A percentile compares a stretch with the other conserved stretches of the same genome.
Conservation (phyloP, 2,113 vertebrate genomes). For the Tringa solitaria region DNA sequence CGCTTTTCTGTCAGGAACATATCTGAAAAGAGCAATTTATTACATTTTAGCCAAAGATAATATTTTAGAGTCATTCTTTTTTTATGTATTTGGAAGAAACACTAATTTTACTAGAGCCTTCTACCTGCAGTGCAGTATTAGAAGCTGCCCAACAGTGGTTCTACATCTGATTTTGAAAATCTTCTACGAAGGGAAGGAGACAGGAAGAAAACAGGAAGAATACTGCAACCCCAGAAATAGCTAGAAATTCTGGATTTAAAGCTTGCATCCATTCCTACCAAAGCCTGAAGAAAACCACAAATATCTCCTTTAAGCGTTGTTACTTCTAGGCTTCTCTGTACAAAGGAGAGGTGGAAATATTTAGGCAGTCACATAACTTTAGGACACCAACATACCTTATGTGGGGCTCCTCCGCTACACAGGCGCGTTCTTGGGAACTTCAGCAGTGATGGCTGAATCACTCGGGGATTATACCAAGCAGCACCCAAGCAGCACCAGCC, state of each 20-base stretch:
- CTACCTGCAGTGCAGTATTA: neutral
- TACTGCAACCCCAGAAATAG: neutral
- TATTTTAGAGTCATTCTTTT: neutral
- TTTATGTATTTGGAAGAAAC: neutral
- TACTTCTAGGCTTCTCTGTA: neutral
- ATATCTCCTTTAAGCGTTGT: neutral
- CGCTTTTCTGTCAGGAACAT: neutral
- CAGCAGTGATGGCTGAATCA: neutral
- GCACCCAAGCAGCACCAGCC: neutral
- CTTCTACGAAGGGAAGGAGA: neutral
- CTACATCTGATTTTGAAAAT: neutral
- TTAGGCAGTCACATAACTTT: neutral
- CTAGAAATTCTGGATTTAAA: neutral
- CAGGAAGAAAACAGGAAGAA: neutral
- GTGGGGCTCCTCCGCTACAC: neutral
- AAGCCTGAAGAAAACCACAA: neutral
- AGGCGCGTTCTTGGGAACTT: neutral
- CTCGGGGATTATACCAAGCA: neutral
- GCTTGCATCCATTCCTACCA: neutral
- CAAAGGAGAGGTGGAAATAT: neutral
- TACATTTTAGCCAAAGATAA: neutral
- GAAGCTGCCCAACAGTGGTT: neutral
- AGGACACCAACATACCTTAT: neutral
- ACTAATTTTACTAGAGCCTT: neutral
- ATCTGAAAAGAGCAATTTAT: neutral